Percentiles rank a stretch among this genome's conserved stretches.
These are phyloP conservation scores for Rostratula benghalensis DNA, from an alignment of 2,113 vertebrate genomes.

Conservation along the genomic window DNA sequence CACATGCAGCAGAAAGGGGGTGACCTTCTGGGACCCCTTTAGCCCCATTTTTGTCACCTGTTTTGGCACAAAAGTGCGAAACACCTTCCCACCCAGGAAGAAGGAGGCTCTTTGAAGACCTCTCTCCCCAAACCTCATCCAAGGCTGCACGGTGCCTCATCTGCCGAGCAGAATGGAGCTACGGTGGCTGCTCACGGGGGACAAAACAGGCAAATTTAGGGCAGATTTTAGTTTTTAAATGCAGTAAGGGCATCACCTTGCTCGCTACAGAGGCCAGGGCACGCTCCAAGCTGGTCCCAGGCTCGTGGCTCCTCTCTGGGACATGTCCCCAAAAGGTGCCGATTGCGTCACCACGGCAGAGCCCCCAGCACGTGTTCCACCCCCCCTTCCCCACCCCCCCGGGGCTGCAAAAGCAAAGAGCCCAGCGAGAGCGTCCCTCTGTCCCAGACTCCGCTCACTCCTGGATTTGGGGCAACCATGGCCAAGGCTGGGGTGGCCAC, in stretches of 20 bases:
- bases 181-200: rapidly evolving
- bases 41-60: too few species aligned
- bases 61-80: background rate
- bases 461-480: background rate
- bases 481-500: rapidly evolving
- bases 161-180: rapidly evolving
- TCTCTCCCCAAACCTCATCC: background rate
- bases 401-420: background rate
- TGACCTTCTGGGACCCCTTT: background rate
- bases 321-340: rapidly evolving
- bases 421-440: rapidly evolving
- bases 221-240: background rate
- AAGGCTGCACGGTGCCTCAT: background rate
- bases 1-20: rapidly evolving
- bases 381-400: background rate
- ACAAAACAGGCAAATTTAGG: rapidly evolving
- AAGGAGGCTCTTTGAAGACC: background rate
- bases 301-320: background rate
- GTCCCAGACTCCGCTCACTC: rapidly evolving
- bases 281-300: rapidly evolving
- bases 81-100: too few species aligned
- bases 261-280: background rate
- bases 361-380: background rate
- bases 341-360: rapidly evolving
- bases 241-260: background rate